These are phyloP conservation scores for Dermatemys mawii DNA, from an alignment of 2,113 vertebrate species.

Conservation along the genomic window DNA sequence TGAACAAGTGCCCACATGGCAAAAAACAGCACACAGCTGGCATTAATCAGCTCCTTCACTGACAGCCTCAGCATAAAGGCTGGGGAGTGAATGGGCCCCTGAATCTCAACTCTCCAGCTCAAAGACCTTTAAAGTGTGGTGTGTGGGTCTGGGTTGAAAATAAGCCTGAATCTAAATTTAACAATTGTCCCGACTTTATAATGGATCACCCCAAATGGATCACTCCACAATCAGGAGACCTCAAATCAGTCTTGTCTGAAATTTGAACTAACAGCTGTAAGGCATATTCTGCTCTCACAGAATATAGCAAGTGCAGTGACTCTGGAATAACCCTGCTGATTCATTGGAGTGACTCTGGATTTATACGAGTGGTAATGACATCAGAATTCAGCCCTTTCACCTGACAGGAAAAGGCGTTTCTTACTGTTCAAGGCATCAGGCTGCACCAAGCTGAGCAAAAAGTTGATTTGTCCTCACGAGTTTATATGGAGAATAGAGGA, in stretches of 20 bases:
- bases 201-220: background rate
- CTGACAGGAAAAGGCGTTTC: background rate
- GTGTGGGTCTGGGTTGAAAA: rapidly evolving
- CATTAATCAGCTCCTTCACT: background rate
- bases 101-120: background rate
- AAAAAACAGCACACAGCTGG: background rate
- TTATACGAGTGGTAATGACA: background rate
- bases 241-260: background rate
- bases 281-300: background rate
- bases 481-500: background rate
- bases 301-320: background rate
- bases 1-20: background rate
- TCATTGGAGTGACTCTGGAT: background rate
- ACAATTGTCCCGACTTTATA: background rate
- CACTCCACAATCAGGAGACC: background rate
- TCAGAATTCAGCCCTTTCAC: background rate
- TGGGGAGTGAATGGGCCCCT: rapidly evolving
- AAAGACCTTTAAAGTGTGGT: background rate
- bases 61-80: background rate
- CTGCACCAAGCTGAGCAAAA: background rate
- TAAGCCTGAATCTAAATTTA: background rate
- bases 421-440: background rate
- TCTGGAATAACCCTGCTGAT: background rate
- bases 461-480: background rate
- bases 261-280: background rate